These are phyloP conservation scores for Macaria liturata DNA, from an alignment of 2,888 invertebrate species.

Conservation along the genomic window DNA sequence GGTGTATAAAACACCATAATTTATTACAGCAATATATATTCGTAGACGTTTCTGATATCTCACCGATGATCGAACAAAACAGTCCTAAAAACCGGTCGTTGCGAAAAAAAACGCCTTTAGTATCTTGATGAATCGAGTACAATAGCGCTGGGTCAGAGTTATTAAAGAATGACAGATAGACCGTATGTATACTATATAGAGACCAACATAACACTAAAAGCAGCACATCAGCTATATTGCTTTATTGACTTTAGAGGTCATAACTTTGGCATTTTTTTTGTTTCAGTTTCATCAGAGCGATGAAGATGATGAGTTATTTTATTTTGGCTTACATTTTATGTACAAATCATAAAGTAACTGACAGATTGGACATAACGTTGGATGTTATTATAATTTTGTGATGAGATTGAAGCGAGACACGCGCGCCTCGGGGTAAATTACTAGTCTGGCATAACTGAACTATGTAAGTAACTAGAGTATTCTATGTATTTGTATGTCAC, in stretches of 20 bases:
- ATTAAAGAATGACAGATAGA: slow-evolving; percentile 59
- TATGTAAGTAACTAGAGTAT: slow-evolving; percentile 61
- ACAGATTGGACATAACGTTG: slow-evolving; percentile 61
- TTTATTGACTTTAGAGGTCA: too few species aligned
- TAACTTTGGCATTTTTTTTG: too few species aligned
- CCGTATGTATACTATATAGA: slow-evolving; percentile 10
- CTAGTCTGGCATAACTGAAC: slow-evolving; percentile 25
- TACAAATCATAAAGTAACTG: slow-evolving; percentile 66
- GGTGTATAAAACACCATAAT: slow-evolving; percentile 45
- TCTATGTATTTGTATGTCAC: slow-evolving; percentile 42
- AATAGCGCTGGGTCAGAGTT: slow-evolving; percentile 60
- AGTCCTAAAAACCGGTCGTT: slow-evolving; percentile 50
- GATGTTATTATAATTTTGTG: slow-evolving; percentile 62
- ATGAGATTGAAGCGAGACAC: slow-evolving; percentile 47
- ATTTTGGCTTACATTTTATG: slow-evolving; percentile 24
- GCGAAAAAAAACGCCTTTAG: slow-evolving; percentile 41
- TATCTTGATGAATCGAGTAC: slow-evolving; percentile 44
- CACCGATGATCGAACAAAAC: slow-evolving; percentile 24
- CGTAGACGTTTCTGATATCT: slow-evolving; percentile 33
- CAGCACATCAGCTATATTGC: too few species aligned
- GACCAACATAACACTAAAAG: too few species aligned
- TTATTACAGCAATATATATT: slow-evolving; percentile 40
- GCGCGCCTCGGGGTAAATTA: slow-evolving; percentile 6
- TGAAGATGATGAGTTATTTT: too few species aligned
- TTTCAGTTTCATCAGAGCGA: too few species aligned